A percentile compares a stretch with the other conserved stretches of the same genome.
These are phyloP conservation scores for Seira musarum DNA, from an alignment of 2,888 invertebrate species.

Conservation along the genomic window DNA sequence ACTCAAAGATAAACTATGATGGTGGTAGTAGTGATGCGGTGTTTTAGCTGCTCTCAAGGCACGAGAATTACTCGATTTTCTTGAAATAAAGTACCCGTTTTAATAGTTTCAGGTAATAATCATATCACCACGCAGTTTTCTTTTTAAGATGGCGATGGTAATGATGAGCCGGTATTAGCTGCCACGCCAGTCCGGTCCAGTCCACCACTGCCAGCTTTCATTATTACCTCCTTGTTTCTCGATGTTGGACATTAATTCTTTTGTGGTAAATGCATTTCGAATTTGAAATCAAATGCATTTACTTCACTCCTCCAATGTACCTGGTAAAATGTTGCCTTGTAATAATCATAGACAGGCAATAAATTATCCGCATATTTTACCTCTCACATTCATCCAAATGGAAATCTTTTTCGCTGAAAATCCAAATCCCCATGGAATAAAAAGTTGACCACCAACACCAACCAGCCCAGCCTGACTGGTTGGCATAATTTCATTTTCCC, in stretches of 20 bases:
- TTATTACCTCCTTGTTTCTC: not conserved
- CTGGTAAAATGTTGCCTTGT: not conserved
- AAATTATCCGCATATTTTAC: constrained; percentile 27
- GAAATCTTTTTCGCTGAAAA: constrained; percentile 36
- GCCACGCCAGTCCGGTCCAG: no score
- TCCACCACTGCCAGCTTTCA: no score
- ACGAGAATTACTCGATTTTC: not conserved
- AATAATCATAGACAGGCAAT: constrained; percentile 44
- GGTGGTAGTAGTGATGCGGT: not conserved
- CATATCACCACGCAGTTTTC: not conserved
- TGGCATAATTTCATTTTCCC: no score
- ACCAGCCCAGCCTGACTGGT: no score
- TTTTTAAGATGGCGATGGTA: no score
- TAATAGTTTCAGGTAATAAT: not conserved
- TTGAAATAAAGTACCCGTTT: not conserved
- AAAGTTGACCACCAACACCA: not conserved
- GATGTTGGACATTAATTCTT: not conserved
- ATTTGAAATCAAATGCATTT: no score
- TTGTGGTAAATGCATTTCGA: not conserved
- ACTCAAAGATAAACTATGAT: not conserved
- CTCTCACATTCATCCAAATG: constrained; percentile 11
- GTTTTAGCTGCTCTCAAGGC: not conserved
- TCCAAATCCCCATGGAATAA: constrained; percentile 21
- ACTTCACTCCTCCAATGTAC: no score
- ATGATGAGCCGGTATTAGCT: no score